Evolutionary conservation across 2,888 invertebrate species (phyloP).

Genomic region (Phorcus lineatus): DNA sequence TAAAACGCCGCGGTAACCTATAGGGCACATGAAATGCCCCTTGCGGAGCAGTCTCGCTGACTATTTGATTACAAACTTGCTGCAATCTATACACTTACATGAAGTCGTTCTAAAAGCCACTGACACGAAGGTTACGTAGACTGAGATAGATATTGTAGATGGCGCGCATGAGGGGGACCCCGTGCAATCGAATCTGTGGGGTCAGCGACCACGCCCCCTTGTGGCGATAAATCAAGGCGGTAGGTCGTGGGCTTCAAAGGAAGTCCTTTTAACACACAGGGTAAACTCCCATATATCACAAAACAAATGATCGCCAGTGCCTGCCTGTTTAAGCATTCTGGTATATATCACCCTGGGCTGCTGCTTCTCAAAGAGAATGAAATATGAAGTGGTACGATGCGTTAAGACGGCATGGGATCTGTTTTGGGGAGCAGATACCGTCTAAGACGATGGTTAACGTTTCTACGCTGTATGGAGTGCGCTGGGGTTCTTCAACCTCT

Average conservation of each 20-base stretch:
- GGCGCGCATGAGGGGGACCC: neutral
- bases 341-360: slow-evolving; percentile 5
- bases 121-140: neutral
- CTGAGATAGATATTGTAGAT: slow-evolving; percentile 11
- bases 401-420: neutral
- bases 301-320: slow-evolving; percentile 8
- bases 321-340: slow-evolving; percentile 14
- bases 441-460: too few species aligned
- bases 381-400: slow-evolving; percentile 1
- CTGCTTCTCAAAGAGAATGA: slow-evolving; percentile 4
- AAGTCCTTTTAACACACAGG: slow-evolving; percentile 9
- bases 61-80: neutral
- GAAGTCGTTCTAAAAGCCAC: neutral
- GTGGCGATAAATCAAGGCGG: slow-evolving; percentile 16
- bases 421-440: neutral
- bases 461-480: too few species aligned
- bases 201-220: slow-evolving; percentile 12
- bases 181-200: neutral
- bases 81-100: neutral
- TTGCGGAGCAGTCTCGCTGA: neutral
- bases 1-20: neutral
- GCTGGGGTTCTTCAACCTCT: too few species aligned
- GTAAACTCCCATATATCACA: slow-evolving; percentile 16
- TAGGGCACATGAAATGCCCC: neutral
- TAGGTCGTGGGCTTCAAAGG: slow-evolving; percentile 18